Percentiles rank a stretch among this genome's conserved stretches.
phyloP scores from a whole-genome alignment of 1,140 invertebrate genomes.

The Bombus ignitus region DNA sequence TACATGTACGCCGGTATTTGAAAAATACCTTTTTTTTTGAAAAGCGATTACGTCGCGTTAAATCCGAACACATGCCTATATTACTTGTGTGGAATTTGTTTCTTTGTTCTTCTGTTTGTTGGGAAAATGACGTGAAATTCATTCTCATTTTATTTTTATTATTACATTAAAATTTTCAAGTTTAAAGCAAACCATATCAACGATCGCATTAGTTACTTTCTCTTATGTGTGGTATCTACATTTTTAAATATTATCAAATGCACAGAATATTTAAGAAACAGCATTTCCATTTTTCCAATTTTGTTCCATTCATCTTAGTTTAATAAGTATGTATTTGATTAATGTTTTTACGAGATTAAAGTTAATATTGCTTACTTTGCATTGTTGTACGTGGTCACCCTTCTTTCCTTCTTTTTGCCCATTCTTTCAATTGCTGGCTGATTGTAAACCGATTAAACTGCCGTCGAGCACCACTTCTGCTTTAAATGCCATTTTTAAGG shows the following conservation, averaged over 20 bases:
- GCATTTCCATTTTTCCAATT: no score
- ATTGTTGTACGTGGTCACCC: not conserved
- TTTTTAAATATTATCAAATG: not conserved
- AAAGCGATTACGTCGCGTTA: not conserved
- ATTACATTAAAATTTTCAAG: not conserved
- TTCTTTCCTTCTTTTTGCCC: not conserved
- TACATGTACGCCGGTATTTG: conserved; percentile 25
- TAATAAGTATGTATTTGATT: not conserved
- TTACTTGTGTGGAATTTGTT: not conserved
- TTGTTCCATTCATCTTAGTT: not conserved
- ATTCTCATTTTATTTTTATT: not conserved
- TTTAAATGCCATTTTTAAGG: conserved; percentile 39
- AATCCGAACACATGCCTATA: not conserved
- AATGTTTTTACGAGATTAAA: not conserved
- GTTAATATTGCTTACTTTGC: not conserved
- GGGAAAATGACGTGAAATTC: not conserved
- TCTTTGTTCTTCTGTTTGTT: not conserved
- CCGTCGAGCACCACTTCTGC: conserved; percentile 4
- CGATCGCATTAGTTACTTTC: no score
- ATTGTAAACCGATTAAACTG: not conserved
- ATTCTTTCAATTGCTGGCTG: not conserved
- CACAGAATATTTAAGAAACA: not conserved
- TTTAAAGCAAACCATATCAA: no score
- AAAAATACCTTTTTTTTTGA: conserved; percentile 40
- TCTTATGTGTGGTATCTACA: not conserved